Evolutionary conservation across 92 coral and sea anemone species (phyloP).

Genomic region (Zoanthus solanderi): DNA sequence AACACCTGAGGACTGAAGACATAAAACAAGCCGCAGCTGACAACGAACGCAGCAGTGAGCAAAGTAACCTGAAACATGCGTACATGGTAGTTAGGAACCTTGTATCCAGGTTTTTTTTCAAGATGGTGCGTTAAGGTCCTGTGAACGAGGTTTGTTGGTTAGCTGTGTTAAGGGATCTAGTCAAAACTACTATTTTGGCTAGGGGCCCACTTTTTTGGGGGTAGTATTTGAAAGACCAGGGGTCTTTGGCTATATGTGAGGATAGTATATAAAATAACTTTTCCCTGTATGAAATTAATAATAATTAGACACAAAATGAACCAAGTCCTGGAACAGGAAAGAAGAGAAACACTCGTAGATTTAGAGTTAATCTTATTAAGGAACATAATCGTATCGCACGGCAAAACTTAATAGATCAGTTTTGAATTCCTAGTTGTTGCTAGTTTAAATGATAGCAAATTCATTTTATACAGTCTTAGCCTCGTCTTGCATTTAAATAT

Average conservation of each 20-base stretch:
- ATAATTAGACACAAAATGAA: too few relatives aligned
- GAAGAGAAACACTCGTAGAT: too few relatives aligned
- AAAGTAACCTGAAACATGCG: slow-evolving; percentile 74
- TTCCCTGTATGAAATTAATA: too few relatives aligned
- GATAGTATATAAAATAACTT: too few relatives aligned
- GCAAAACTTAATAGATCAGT: too few relatives aligned
- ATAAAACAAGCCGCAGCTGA: slow-evolving; percentile 79
- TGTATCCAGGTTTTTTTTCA: neutral
- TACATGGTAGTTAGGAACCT: neutral
- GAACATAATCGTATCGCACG: too few relatives aligned
- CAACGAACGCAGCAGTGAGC: slow-evolving; percentile 80
- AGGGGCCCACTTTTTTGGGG: neutral
- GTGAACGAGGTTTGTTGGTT: neutral
- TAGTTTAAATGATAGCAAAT: too few relatives aligned
- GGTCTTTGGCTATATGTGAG: neutral
- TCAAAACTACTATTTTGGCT: neutral
- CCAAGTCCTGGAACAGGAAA: too few relatives aligned
- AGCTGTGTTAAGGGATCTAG: neutral
- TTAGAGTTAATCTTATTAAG: too few relatives aligned
- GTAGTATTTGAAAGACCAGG: neutral
- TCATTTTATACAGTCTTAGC: too few relatives aligned
- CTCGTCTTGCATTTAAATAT: too few relatives aligned
- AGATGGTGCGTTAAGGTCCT: neutral
- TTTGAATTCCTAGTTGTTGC: too few relatives aligned
- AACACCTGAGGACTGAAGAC: slow-evolving; percentile 76